Conservation (phyloP, 2,113 vertebrate species). For the Orthonyx spaldingii region DNA sequence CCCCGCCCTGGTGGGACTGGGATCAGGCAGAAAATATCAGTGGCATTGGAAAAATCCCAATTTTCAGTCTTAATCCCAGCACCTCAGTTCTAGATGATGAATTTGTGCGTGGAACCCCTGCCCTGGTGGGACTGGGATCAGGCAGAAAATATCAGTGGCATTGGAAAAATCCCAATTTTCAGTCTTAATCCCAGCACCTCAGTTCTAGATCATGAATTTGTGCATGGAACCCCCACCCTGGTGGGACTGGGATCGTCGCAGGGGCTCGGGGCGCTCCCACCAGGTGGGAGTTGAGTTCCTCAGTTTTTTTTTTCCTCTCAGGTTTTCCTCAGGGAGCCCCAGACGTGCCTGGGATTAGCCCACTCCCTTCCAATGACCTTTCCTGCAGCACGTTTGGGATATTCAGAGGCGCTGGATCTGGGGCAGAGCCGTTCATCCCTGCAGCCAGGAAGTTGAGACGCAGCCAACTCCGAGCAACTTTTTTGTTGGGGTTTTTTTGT, state of each 20-base stretch:
- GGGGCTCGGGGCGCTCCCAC: neutral
- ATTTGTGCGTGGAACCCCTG: no score
- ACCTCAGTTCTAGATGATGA: no score
- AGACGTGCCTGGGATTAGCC: neutral
- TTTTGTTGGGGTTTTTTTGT: neutral
- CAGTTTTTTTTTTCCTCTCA: no score
- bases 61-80: no score
- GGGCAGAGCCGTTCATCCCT: neutral
- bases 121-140: no score
- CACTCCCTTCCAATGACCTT: conserved; percentile 28
- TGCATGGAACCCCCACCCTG: neutral
- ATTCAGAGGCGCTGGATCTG: neutral
- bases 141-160: no score
- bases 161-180: neutral
- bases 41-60: neutral
- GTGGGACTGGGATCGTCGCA: neutral
- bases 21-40: neutral
- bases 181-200: neutral
- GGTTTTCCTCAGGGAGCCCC: neutral
- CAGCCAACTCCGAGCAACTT: neutral
- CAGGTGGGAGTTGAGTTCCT: neutral
- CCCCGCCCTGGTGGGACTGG: no score
- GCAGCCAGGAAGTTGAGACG: neutral
- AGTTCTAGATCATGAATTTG: fast-evolving
- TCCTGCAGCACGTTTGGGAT: neutral